A percentile compares a stretch with the other conserved stretches of the same genome.
Conservation (phyloP, 1,140 invertebrate genomes). For the Maconellicoccus hirsutus region DNA sequence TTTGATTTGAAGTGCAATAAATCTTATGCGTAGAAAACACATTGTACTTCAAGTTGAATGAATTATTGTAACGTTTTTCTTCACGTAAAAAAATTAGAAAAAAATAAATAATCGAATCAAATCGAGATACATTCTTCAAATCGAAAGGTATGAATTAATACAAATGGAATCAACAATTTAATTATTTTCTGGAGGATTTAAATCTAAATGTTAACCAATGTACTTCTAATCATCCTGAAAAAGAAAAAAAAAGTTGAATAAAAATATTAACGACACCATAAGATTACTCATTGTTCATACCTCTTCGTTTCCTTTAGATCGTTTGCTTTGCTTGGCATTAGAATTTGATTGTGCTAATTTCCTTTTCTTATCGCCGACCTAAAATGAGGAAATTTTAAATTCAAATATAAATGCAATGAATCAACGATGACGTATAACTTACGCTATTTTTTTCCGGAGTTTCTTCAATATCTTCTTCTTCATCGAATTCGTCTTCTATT, state of each 20-base stretch:
- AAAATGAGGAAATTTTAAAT: slow-evolving; percentile 23
- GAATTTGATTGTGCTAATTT: slow-evolving; percentile 31
- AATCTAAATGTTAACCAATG: not conserved
- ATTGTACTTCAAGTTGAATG: not conserved
- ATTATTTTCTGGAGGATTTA: not conserved
- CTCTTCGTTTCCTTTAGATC: slow-evolving; percentile 27
- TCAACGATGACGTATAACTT: slow-evolving; percentile 21
- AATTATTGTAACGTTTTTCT: not conserved
- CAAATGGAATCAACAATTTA: not conserved
- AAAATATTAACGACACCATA: not conserved
- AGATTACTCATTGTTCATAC: slow-evolving; percentile 14
- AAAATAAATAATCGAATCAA: not conserved
- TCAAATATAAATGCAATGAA: not conserved
- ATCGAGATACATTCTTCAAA: not conserved
- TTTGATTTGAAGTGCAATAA: not conserved
- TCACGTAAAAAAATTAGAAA: not conserved
- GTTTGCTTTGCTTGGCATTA: slow-evolving; percentile 28
- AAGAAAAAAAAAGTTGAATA: not conserved
- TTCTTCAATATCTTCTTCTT: slow-evolving; percentile 60
- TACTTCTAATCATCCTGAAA: slow-evolving; percentile 14
- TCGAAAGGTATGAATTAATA: not conserved
- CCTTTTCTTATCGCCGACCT: slow-evolving; percentile 32
- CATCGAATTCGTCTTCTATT: slow-evolving; percentile 41
- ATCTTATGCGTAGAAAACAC: not conserved
- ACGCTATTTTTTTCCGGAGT: slow-evolving; percentile 34